Evolutionary conservation across 2,113 vertebrate species (phyloP).

Genomic region (Carassius gibelio): DNA sequence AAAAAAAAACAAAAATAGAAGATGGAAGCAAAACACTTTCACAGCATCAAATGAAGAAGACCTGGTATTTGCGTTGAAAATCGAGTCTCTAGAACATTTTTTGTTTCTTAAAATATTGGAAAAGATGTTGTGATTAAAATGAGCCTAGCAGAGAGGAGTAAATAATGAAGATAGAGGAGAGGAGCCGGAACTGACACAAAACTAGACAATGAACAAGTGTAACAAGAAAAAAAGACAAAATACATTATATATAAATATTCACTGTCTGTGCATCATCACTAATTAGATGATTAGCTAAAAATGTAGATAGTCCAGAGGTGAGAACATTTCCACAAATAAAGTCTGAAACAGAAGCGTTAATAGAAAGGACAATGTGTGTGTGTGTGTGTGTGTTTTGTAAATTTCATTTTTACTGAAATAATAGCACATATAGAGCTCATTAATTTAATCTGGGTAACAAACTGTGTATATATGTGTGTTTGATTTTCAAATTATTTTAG

Average conservation of each 20-base stretch:
- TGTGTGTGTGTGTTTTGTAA: too few species aligned
- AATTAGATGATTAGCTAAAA: neutral
- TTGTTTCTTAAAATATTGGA: neutral
- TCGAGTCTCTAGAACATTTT: neutral
- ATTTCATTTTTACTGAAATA: neutral
- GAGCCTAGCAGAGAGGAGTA: neutral
- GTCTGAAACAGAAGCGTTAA: too few species aligned
- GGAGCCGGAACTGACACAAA: neutral
- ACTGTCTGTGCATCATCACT: neutral
- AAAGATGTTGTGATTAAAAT: neutral
- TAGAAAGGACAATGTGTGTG: neutral
- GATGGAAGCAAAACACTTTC: neutral
- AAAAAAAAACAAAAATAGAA: neutral
- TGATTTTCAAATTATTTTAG: neutral
- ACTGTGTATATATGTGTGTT: neutral
- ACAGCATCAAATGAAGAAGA: neutral
- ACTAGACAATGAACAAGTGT: conserved; percentile 9
- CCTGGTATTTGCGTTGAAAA: neutral
- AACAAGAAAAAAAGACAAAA: neutral
- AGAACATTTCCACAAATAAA: neutral
- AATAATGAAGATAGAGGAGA: neutral
- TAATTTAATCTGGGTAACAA: neutral
- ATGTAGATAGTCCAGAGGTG: neutral
- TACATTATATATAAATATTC: too few species aligned
- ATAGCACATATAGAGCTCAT: conserved; percentile 6